These are phyloP conservation scores for Valencia hispanica DNA, from an alignment of 2,797 vertebrate species.

Conservation along the genomic window DNA sequence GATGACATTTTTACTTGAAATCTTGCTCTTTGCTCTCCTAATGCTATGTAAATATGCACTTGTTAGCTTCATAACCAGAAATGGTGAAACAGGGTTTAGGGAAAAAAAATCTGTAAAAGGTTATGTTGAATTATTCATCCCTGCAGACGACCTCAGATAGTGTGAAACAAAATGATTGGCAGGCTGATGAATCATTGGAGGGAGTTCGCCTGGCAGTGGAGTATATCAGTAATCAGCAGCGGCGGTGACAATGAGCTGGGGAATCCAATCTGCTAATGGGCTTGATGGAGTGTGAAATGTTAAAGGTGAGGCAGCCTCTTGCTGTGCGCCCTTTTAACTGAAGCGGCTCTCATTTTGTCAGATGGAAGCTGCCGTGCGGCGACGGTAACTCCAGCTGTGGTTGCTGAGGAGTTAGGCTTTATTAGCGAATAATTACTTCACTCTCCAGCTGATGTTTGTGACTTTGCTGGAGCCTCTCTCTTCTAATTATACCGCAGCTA, in stretches of 20 bases:
- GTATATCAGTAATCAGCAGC: constrained; percentile 66
- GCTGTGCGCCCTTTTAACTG: constrained; percentile 70
- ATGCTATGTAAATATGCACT: constrained; percentile 18
- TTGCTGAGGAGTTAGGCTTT: constrained; percentile 51
- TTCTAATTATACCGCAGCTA: constrained; percentile 61
- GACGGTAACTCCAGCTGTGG: constrained; percentile 48
- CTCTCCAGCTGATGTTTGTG: constrained; percentile 46
- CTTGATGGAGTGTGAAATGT: constrained; percentile 76
- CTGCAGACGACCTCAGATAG: constrained; percentile 15
- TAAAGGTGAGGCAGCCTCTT: constrained; percentile 60
- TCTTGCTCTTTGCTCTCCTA: constrained; percentile 15
- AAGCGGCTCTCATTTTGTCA: constrained; percentile 54
- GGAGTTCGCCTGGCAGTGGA: constrained; percentile 50
- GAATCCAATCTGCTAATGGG: constrained; percentile 76
- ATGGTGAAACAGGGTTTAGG: constrained; percentile 38
- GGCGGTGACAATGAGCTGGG: constrained; percentile 63
- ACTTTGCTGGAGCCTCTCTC: constrained; percentile 35
- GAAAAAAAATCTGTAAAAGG: constrained; percentile 36
- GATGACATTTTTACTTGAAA: constrained; percentile 44
- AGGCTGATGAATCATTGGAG: constrained; percentile 55
- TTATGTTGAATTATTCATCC: constrained; percentile 44
- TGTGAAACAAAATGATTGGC: constrained; percentile 42
- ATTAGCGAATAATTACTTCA: constrained; percentile 65
- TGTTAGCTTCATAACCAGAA: constrained; percentile 23
- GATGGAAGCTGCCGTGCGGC: constrained; percentile 38